Percentiles rank a stretch among this genome's conserved stretches.
phyloP scores from a whole-genome alignment of 2,888 invertebrate genomes.

The Mesochorus sp. region DNA sequence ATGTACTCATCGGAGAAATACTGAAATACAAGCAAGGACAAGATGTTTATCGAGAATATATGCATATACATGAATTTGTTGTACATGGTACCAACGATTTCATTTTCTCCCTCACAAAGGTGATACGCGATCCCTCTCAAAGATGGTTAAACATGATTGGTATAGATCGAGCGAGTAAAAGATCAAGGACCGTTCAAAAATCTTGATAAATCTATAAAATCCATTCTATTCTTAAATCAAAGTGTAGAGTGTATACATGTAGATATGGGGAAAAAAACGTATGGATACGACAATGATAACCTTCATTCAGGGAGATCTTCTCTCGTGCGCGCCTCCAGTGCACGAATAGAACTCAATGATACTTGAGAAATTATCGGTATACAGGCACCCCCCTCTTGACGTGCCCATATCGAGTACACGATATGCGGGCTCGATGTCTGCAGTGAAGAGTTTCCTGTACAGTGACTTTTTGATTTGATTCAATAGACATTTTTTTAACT shows the following conservation, averaged over 20 bases:
- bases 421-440: slow-evolving; percentile 46
- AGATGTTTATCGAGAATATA: no score
- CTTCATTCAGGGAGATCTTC: slow-evolving; percentile 48
- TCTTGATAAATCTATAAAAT: slow-evolving; percentile 18
- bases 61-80: not conserved
- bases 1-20: no score
- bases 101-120: not conserved
- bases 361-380: slow-evolving; percentile 53
- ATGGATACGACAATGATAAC: slow-evolving; percentile 39
- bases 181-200: slow-evolving; percentile 31
- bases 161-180: slow-evolving; percentile 1
- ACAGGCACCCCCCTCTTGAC: slow-evolving; percentile 36
- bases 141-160: not conserved
- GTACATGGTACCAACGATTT: not conserved
- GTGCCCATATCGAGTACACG: slow-evolving; percentile 22
- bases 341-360: slow-evolving; percentile 57
- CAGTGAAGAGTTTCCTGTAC: not conserved
- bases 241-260: not conserved
- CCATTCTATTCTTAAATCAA: slow-evolving; percentile 19
- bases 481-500: not conserved
- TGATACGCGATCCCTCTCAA: slow-evolving; percentile 4
- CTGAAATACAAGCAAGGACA: no score
- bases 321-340: slow-evolving; percentile 13
- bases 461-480: not conserved
- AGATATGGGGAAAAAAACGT: not conserved